These are phyloP conservation scores for Drosophila ogumai DNA, from an alignment of 1,140 invertebrate genomes.

Conservation along the genomic window DNA sequence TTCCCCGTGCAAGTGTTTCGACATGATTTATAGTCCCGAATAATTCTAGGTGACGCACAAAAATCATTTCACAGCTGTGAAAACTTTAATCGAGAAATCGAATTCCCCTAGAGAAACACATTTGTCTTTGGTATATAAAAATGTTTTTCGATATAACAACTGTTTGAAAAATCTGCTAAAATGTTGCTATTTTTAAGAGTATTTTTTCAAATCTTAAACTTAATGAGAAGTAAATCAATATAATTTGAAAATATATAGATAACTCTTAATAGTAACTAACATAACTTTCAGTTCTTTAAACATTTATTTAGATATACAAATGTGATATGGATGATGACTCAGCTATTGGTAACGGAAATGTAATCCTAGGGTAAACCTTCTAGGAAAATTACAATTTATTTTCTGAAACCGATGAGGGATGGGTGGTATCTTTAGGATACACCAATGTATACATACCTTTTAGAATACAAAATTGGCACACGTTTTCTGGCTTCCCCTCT, in stretches of 20 bases:
- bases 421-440: background rate
- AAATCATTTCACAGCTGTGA: constrained; percentile 39
- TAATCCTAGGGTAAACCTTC: background rate
- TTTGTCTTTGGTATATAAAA: constrained; percentile 15
- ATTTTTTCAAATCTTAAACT: too few relatives aligned
- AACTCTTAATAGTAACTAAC: background rate
- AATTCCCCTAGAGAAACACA: constrained; percentile 45
- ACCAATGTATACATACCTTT: constrained; percentile 16
- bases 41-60: constrained; percentile 43
- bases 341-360: background rate
- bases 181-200: background rate
- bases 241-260: background rate
- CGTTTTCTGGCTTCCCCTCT: constrained; percentile 11
- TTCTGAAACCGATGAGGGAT: background rate
- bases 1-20: background rate
- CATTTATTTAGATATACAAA: background rate
- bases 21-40: constrained; percentile 20
- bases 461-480: constrained; percentile 42
- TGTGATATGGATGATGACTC: background rate
- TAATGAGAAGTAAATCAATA: background rate
- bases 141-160: constrained; percentile 7
- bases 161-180: background rate
- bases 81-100: constrained; percentile 31
- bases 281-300: background rate
- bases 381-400: background rate